Evolutionary conservation across 2,797 vertebrate species (phyloP).

Genomic region (Garrulus glandarius): DNA sequence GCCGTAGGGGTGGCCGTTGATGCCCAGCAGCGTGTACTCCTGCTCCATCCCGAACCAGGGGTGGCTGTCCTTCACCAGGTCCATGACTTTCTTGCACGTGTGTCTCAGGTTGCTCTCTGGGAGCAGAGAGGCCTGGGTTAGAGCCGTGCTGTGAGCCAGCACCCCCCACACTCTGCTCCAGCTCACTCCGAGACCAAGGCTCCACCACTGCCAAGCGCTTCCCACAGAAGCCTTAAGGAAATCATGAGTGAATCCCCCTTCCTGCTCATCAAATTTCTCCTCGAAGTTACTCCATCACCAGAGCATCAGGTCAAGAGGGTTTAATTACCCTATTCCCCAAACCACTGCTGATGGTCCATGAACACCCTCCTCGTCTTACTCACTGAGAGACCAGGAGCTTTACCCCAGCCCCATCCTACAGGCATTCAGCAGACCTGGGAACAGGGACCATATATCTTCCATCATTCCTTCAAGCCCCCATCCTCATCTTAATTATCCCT

Average conservation of each 20-base stretch:
- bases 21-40: slow-evolving; percentile 84
- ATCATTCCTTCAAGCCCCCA: background rate
- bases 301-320: background rate
- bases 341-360: background rate
- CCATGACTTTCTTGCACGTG: slow-evolving; percentile 82
- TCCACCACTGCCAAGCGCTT: background rate
- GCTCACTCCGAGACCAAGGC: rapidly evolving
- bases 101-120: slow-evolving; percentile 83
- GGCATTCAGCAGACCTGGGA: background rate
- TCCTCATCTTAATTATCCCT: background rate
- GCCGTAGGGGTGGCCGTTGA: slow-evolving; percentile 80
- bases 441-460: background rate
- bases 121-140: background rate
- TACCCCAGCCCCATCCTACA: background rate
- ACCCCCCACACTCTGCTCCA: rapidly evolving
- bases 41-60: slow-evolving; percentile 92
- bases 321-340: background rate
- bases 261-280: background rate
- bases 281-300: background rate
- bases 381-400: background rate
- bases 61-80: slow-evolving; percentile 71
- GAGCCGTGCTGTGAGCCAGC: rapidly evolving
- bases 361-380: background rate
- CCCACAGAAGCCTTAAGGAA: background rate
- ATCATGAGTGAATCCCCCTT: background rate